phyloP scores from a whole-genome alignment of 2,113 vertebrate genomes.

The Calidris pygmaea region DNA sequence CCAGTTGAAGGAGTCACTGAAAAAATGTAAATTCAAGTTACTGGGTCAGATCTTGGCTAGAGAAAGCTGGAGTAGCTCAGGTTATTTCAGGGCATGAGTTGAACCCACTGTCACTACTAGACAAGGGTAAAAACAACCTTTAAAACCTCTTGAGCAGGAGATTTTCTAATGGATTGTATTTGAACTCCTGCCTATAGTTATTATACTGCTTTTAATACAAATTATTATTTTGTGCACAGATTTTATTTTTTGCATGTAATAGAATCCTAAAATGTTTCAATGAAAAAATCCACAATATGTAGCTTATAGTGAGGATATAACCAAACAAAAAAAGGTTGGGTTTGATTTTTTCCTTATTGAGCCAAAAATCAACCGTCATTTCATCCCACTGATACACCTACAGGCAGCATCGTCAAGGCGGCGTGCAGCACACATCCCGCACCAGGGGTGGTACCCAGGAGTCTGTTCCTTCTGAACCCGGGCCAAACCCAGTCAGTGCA shows the following conservation, averaged over 20 bases:
- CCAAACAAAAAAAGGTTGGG: not conserved
- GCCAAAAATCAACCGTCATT: not conserved
- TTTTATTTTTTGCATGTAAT: not conserved
- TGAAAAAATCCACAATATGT: not conserved
- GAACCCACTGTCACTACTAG: not conserved
- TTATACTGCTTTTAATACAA: not conserved
- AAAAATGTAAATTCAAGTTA: not conserved
- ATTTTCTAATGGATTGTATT: not conserved
- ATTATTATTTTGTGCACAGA: not conserved
- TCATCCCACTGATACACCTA: slow-evolving; percentile 34
- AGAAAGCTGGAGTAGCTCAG: not conserved
- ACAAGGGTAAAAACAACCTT: not conserved
- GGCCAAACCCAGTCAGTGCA: not conserved
- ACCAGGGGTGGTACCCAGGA: not conserved
- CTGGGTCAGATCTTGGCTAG: not conserved
- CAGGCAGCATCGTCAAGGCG: not conserved
- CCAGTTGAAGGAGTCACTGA: not conserved
- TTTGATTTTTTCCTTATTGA: slow-evolving; percentile 5
- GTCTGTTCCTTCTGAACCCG: not conserved
- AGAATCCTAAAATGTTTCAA: not conserved
- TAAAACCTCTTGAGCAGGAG: not conserved
- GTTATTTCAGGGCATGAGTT: not conserved
- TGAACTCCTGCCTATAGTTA: not conserved
- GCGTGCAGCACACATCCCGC: not conserved
- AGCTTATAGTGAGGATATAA: not conserved